Evolutionary conservation across 2,113 vertebrate species (phyloP).

Genomic region (Nasalis larvatus): DNA sequence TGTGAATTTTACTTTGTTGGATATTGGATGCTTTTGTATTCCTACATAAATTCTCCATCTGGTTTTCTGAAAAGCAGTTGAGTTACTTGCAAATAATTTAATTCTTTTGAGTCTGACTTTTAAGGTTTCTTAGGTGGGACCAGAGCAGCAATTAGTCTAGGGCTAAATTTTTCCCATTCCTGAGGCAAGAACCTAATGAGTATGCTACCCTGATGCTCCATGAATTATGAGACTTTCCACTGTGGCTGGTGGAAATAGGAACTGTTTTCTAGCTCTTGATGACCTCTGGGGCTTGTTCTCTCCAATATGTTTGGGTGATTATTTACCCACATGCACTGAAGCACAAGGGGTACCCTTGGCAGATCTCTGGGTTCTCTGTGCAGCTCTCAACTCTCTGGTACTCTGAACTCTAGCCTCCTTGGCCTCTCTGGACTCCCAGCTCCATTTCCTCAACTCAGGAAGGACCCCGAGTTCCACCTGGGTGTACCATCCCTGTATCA

Average conservation of each 20-base stretch:
- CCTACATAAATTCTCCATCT: not conserved
- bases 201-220: not conserved
- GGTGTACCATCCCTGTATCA: not conserved
- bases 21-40: not conserved
- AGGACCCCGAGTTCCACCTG: not conserved
- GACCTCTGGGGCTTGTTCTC: not conserved
- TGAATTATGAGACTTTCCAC: not conserved
- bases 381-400: not conserved
- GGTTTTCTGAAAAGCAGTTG: not conserved
- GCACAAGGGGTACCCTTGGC: not conserved
- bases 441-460: not conserved
- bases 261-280: not conserved
- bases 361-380: not conserved
- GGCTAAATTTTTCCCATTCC: not conserved
- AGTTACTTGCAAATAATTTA: not conserved
- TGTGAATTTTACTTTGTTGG: not conserved
- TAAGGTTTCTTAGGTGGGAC: not conserved
- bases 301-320: not conserved
- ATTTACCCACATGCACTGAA: not conserved
- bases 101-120: not conserved
- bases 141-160: not conserved
- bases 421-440: not conserved
- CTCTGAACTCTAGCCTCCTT: not conserved
- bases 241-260: not conserved
- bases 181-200: not conserved